Conservation (phyloP, 2,113 vertebrate species). For the Holacanthus passer region DNA sequence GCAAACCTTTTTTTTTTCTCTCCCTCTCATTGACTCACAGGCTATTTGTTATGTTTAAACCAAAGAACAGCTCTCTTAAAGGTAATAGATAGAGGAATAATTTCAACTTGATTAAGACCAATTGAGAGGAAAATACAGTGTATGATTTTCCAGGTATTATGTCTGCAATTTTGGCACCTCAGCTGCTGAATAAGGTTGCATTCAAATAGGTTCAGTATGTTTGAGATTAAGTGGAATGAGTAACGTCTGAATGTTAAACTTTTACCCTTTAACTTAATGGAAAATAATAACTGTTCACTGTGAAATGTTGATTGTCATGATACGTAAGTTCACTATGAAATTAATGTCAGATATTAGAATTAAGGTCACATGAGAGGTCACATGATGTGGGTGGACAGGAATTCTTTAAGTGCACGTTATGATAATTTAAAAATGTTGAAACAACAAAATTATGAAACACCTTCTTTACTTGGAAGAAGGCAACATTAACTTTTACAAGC, state of each 20-base stretch:
- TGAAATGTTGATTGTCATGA: conserved; percentile 27
- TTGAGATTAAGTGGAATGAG: conserved; percentile 47
- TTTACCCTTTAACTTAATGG: conserved; percentile 36
- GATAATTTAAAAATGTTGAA: background rate
- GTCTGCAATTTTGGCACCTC: conserved; percentile 53
- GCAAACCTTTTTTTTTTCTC: conserved; percentile 37
- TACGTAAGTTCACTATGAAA: background rate
- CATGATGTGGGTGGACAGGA: conserved; percentile 17
- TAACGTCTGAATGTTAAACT: conserved; percentile 48
- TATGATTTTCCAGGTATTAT: conserved; percentile 55
- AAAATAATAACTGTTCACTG: conserved; percentile 32
- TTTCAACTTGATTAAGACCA: conserved; percentile 60
- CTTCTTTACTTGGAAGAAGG: background rate
- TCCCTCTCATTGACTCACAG: conserved; percentile 68
- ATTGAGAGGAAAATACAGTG: conserved; percentile 41
- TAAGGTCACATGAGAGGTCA: background rate
- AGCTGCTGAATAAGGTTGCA: conserved; percentile 22
- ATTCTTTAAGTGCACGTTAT: conserved; percentile 1
- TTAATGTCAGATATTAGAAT: background rate
- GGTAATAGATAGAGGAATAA: conserved; percentile 52
- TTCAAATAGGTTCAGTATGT: conserved; percentile 59
- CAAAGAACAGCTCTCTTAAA: conserved; percentile 43
- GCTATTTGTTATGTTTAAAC: conserved; percentile 70
- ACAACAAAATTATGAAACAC: background rate
- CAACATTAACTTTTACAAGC: background rate